phyloP scores from a whole-genome alignment of 2,888 invertebrate species.

The Panzeria rudis region DNA sequence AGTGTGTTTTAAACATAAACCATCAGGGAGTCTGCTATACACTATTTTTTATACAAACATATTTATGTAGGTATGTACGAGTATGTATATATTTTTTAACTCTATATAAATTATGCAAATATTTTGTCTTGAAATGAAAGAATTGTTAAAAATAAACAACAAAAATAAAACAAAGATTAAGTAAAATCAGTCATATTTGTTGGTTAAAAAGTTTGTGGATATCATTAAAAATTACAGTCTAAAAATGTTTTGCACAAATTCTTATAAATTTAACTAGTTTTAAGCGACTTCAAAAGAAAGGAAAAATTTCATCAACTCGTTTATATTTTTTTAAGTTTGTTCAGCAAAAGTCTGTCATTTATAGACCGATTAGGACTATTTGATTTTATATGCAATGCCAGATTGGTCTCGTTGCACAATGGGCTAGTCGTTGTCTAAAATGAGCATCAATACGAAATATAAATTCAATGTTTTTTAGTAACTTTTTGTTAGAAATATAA shows the following conservation, averaged over 20 bases:
- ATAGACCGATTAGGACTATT: no score
- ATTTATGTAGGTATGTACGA: background rate
- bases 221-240: background rate
- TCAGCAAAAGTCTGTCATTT: no score
- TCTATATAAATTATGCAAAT: conserved; percentile 70
- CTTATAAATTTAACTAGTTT: background rate
- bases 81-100: background rate
- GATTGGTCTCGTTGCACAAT: no score
- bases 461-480: no score
- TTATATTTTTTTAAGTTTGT: no score
- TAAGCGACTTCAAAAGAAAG: background rate
- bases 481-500: no score
- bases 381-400: no score
- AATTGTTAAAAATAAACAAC: conserved; percentile 31
- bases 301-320: background rate
- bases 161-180: conserved; percentile 1
- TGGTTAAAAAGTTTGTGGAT: conserved; percentile 5
- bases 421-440: no score
- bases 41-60: conserved; percentile 4
- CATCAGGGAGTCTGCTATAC: conserved; percentile 60
- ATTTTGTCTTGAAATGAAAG: conserved; percentile 54
- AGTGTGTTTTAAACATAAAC: conserved; percentile 43
- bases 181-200: conserved; percentile 40
- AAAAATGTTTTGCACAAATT: no score
- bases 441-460: no score